Evolutionary conservation across 2,888 invertebrate genomes (phyloP).

Genomic region (Eurytoma californica): DNA sequence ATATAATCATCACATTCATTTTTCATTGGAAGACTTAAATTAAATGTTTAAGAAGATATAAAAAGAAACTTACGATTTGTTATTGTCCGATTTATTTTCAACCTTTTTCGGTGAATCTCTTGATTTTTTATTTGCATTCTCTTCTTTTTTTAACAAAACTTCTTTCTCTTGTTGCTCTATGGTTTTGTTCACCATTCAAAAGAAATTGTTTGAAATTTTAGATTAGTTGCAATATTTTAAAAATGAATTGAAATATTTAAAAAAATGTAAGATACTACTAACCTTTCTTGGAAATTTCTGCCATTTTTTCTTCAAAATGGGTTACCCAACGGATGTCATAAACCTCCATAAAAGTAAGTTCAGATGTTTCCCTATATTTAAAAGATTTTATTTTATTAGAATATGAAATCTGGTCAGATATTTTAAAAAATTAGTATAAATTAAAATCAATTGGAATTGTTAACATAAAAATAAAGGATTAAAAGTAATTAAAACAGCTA

Average conservation of each 20-base stretch:
- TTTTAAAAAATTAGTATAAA: constrained; percentile 24
- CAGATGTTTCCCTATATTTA: constrained; percentile 74
- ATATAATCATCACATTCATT: no score
- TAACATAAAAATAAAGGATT: constrained; percentile 21
- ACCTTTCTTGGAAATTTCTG: constrained; percentile 71
- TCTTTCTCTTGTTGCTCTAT: constrained; percentile 56
- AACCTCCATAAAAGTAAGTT: constrained; percentile 74
- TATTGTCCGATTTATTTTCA: constrained; percentile 56
- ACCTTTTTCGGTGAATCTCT: constrained; percentile 38
- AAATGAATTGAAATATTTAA: constrained; percentile 7
- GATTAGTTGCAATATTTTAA: constrained; percentile 2
- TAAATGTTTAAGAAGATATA: neutral
- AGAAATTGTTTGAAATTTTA: constrained; percentile 6
- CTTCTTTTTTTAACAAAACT: constrained; percentile 45
- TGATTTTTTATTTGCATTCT: constrained; percentile 15
- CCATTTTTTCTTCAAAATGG: constrained; percentile 73
- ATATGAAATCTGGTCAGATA: neutral
- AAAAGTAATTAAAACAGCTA: constrained; percentile 10
- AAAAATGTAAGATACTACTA: constrained; percentile 65
- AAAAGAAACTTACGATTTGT: constrained; percentile 60
- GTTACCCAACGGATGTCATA: constrained; percentile 74
- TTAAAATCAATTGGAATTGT: constrained; percentile 19
- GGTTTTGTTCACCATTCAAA: constrained; percentile 38
- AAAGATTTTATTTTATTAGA: constrained; percentile 8
- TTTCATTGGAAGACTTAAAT: neutral